Percentiles rank a stretch among this genome's conserved stretches.
These are phyloP conservation scores for Amblyjoppa fuscipennis DNA, from an alignment of 2,888 invertebrate genomes.

Conservation along the genomic window DNA sequence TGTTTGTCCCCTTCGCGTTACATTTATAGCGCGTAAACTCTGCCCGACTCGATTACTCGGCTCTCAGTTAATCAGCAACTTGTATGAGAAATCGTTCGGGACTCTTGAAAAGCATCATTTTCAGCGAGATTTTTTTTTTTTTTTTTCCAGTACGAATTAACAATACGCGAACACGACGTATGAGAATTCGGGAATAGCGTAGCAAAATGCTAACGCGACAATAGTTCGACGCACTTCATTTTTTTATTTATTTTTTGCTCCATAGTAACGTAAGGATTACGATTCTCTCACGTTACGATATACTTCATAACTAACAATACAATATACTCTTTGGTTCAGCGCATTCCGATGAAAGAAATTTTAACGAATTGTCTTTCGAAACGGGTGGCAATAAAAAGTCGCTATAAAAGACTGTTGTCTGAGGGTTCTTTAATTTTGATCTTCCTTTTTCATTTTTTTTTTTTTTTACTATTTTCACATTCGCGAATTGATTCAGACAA, in stretches of 20 bases:
- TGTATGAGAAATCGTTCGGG: slow-evolving; percentile 42
- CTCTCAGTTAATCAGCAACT: not conserved
- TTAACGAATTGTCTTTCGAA: slow-evolving; percentile 47
- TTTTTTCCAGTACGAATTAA: slow-evolving; percentile 53
- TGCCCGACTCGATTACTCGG: slow-evolving; percentile 35
- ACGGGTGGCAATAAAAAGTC: slow-evolving; percentile 39
- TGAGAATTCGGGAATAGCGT: slow-evolving; percentile 49
- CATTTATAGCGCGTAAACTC: slow-evolving; percentile 53
- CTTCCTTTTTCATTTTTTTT: slow-evolving; percentile 15
- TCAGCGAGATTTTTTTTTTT: slow-evolving; percentile 33
- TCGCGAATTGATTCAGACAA: not conserved
- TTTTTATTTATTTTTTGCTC: not conserved
- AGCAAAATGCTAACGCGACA: slow-evolving; percentile 48
- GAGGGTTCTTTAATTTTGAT: not conserved
- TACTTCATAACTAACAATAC: slow-evolving; percentile 42
- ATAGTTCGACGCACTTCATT: slow-evolving; percentile 10
- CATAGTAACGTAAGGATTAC: not conserved
- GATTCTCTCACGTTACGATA: slow-evolving; percentile 31
- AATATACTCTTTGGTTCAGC: slow-evolving; percentile 61
- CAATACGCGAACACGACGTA: slow-evolving; percentile 42
- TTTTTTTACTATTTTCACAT: slow-evolving; percentile 4
- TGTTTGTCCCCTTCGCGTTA: slow-evolving; percentile 33
- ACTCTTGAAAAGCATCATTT: slow-evolving; percentile 24
- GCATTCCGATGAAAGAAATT: slow-evolving; percentile 39
- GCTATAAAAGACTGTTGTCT: slow-evolving; percentile 38